Evolutionary conservation across 2,113 vertebrate species (phyloP).

Genomic region (Glareola pratincola): DNA sequence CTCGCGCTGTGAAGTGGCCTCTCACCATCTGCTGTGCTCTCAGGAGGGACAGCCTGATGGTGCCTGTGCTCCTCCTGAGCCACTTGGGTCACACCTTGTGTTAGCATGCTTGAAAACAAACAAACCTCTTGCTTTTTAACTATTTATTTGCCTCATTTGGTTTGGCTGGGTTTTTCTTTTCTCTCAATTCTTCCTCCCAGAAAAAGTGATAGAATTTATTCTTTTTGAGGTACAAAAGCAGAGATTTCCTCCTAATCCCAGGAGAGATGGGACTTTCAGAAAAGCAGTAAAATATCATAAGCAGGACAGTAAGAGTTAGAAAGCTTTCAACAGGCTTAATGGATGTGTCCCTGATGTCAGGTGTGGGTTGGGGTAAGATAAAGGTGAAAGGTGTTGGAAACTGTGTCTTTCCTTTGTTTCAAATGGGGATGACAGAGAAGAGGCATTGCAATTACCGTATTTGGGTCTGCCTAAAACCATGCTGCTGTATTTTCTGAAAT

Average conservation of each 20-base stretch:
- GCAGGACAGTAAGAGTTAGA: neutral
- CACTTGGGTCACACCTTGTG: neutral
- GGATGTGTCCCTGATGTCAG: neutral
- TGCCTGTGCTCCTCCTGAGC: neutral
- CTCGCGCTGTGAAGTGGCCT: rapidly evolving
- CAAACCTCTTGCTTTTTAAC: neutral
- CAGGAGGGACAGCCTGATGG: neutral
- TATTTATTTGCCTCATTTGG: neutral
- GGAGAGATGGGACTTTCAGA: neutral
- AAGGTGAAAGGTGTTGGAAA: neutral
- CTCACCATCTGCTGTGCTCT: neutral
- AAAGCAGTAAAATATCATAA: neutral
- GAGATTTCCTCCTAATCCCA: neutral
- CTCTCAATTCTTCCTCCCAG: neutral
- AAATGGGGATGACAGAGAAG: rapidly evolving
- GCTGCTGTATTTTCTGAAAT: constrained; percentile 3
- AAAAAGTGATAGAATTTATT: neutral
- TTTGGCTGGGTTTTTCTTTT: neutral
- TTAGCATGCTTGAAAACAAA: neutral
- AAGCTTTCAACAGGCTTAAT: neutral
- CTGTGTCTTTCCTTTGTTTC: neutral
- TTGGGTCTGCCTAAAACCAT: neutral
- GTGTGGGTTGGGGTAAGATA: neutral
- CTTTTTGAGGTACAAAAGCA: neutral
- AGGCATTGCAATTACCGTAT: neutral